Conservation (phyloP, 2,888 invertebrate species). For the Lapara coniferarum region DNA sequence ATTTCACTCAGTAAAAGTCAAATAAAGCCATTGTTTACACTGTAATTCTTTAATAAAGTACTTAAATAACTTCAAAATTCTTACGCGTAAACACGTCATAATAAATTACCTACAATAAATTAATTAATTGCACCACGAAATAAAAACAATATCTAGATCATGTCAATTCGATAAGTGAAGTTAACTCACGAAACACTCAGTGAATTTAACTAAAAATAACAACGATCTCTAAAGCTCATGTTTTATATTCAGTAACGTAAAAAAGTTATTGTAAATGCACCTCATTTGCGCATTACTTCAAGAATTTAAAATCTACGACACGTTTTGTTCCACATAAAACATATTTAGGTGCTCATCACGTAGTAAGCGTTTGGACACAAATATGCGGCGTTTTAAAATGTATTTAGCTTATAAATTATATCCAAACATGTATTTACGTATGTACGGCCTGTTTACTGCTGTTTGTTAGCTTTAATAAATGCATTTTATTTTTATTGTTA, state of each 20-base stretch:
- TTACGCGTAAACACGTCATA: too few species aligned
- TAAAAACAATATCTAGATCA: too few species aligned
- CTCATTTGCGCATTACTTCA: conserved; percentile 24
- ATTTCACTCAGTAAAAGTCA: not conserved
- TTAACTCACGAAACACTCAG: not conserved
- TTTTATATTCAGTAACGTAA: conserved; percentile 10
- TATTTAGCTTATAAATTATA: conserved; percentile 29
- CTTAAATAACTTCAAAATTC: too few species aligned
- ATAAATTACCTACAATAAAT: too few species aligned
- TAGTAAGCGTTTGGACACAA: conserved; percentile 21
- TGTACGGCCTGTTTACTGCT: conserved; percentile 4
- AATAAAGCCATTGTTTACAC: not conserved
- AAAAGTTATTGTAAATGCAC: conserved; percentile 24
- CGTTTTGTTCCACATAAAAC: conserved; percentile 29
- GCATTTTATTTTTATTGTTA: conserved; percentile 2
- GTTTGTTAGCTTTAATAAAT: conserved; percentile 14
- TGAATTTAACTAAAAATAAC: not conserved
- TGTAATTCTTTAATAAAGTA: too few species aligned
- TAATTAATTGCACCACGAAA: too few species aligned
- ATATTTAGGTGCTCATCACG: conserved; percentile 28
- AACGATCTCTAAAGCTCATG: not conserved
- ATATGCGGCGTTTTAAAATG: conserved; percentile 15
- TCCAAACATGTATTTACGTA: conserved; percentile 16
- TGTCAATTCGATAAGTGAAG: too few species aligned
- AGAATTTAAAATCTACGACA: conserved; percentile 25